These are phyloP conservation scores for Haplotaxodon microlepis DNA, from an alignment of 2,113 vertebrate species.

Conservation along the genomic window DNA sequence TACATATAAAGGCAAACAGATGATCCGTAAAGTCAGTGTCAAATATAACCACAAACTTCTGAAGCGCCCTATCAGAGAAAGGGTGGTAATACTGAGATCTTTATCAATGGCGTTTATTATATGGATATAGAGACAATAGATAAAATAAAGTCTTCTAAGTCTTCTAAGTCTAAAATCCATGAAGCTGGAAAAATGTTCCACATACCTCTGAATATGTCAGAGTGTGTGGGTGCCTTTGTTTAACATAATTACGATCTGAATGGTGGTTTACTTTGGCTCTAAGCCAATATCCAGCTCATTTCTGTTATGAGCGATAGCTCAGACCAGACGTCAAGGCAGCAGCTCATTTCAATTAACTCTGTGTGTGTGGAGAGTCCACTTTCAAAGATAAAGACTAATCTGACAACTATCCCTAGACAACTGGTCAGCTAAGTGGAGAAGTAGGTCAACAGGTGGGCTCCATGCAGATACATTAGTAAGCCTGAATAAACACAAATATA, in stretches of 20 bases:
- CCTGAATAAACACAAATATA: background rate
- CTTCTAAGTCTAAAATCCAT: background rate
- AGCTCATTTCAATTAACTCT: conserved; percentile 39
- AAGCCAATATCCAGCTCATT: conserved; percentile 14
- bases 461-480: background rate
- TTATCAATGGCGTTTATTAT: background rate
- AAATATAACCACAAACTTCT: background rate
- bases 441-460: conserved; percentile 59
- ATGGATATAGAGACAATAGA: background rate
- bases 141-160: background rate
- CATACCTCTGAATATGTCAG: conserved; percentile 7
- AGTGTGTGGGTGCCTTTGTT: conserved; percentile 27
- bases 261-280: conserved; percentile 46
- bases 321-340: conserved; percentile 28
- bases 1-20: background rate
- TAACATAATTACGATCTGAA: conserved; percentile 1
- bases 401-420: conserved; percentile 41
- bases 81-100: background rate
- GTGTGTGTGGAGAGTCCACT: conserved; percentile 1
- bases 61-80: background rate
- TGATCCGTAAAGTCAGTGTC: background rate
- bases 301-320: conserved; percentile 17
- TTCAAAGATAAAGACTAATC: conserved; percentile 52
- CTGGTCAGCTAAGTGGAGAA: conserved; percentile 43
- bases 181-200: background rate